phyloP scores from a whole-genome alignment of 2,797 vertebrate genomes.

The Nasua narica region DNA sequence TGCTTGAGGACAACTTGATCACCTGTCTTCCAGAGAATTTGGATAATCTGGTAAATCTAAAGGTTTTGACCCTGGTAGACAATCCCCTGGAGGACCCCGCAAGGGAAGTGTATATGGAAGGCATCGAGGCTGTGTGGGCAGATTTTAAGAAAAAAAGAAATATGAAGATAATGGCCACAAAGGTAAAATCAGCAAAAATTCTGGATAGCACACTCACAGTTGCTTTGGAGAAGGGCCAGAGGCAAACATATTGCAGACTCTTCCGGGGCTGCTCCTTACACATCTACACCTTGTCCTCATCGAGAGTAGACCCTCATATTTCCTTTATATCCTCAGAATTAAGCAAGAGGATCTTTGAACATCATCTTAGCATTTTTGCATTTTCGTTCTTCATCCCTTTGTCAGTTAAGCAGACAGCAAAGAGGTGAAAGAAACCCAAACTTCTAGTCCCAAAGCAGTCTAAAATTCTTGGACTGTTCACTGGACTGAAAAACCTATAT shows the following conservation, averaged over 20 bases:
- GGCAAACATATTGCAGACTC: background rate
- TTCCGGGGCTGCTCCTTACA: background rate
- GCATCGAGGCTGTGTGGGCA: conserved; percentile 68
- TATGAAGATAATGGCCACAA: conserved; percentile 32
- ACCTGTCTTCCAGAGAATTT: conserved; percentile 74
- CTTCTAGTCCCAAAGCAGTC: background rate
- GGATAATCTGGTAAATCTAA: conserved; percentile 72
- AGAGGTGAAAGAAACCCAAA: background rate
- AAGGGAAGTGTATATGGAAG: conserved; percentile 55
- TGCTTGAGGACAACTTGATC: conserved; percentile 78
- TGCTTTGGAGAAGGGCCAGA: background rate
- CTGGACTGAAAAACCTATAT: background rate
- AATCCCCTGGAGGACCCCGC: conserved; percentile 78
- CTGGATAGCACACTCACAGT: background rate
- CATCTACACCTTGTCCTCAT: background rate
- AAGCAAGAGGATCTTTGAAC: background rate
- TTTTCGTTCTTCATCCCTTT: background rate
- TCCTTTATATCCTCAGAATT: background rate
- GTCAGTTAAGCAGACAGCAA: background rate
- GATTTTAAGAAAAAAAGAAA: conserved; percentile 59
- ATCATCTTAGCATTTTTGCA: background rate
- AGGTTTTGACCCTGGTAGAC: conserved; percentile 67
- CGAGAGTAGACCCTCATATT: background rate
- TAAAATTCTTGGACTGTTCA: background rate
- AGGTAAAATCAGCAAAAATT: conserved; percentile 69